These are phyloP conservation scores for Petrophora chlorosata DNA, from an alignment of 2,888 invertebrate genomes.

Conservation along the genomic window DNA sequence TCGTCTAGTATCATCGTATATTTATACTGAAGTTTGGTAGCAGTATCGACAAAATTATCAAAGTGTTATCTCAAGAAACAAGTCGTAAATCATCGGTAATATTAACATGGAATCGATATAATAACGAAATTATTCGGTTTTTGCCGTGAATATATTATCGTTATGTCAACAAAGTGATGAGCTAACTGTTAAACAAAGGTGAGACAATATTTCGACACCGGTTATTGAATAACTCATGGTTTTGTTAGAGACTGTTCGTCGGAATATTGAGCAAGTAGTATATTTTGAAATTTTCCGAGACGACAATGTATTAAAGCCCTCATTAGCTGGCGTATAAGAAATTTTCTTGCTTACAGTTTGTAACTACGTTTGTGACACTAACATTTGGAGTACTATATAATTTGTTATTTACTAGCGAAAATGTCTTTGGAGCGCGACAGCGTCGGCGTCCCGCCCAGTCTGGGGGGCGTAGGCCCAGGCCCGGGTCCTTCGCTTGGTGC, in stretches of 20 bases:
- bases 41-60: not conserved
- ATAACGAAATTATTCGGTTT: constrained; percentile 62
- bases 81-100: constrained; percentile 27
- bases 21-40: not conserved
- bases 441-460: constrained; percentile 58
- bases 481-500: constrained; percentile 34
- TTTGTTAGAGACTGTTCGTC: not conserved
- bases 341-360: not conserved
- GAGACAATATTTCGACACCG: constrained; percentile 36
- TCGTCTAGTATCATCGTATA: not conserved
- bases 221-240: constrained; percentile 3
- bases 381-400: not conserved
- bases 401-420: constrained; percentile 18
- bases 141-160: constrained; percentile 66
- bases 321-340: constrained; percentile 2
- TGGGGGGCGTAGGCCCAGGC: constrained; percentile 44
- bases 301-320: constrained; percentile 7
- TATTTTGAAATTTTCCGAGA: constrained; percentile 15
- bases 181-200: constrained; percentile 63
- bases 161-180: constrained; percentile 74
- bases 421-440: constrained; percentile 76
- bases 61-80: constrained; percentile 1
- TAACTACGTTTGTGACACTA: not conserved
- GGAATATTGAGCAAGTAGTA: constrained; percentile 4
- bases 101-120: constrained; percentile 71